Percentiles rank a stretch among this genome's conserved stretches.
Conservation (phyloP, 2,888 invertebrate genomes). For the Stenotaenia linearis region DNA sequence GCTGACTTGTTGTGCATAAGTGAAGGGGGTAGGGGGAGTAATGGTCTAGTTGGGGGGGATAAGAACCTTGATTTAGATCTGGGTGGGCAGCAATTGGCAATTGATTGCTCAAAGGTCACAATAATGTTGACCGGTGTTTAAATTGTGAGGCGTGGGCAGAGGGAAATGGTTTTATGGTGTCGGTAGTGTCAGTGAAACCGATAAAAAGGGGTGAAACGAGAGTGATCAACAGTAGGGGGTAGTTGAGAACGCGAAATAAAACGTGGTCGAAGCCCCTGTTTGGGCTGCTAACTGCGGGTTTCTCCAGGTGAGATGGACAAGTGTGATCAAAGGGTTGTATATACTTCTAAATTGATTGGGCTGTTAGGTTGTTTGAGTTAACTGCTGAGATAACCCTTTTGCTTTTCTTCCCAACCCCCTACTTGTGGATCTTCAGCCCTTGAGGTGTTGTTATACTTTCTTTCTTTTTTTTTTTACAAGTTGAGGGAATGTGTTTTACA, state of each 20-base stretch:
- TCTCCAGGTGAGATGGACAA: background rate
- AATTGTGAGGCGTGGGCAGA: background rate
- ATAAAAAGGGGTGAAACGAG: conserved; percentile 6
- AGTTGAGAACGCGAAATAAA: background rate
- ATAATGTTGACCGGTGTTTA: background rate
- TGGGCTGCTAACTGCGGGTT: background rate
- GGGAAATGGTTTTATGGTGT: conserved; percentile 14
- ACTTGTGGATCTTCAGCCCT: background rate
- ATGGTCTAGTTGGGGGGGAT: background rate
- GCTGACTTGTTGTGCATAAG: background rate
- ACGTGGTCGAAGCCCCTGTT: conserved; percentile 1
- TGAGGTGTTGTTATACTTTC: background rate
- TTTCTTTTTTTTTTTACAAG: too few relatives aligned
- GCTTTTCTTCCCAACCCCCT: background rate
- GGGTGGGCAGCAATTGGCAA: background rate
- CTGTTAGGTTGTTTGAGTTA: background rate
- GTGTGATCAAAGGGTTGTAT: conserved; percentile 10
- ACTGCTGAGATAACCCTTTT: background rate
- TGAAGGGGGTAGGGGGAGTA: background rate
- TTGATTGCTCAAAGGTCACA: background rate
- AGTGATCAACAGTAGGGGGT: background rate
- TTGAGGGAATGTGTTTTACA: too few relatives aligned
- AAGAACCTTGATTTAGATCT: background rate
- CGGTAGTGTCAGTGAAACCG: background rate
- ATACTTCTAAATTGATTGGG: conserved; percentile 10